phyloP scores from a whole-genome alignment of 2,797 vertebrate species.

The Falco naumanni region DNA sequence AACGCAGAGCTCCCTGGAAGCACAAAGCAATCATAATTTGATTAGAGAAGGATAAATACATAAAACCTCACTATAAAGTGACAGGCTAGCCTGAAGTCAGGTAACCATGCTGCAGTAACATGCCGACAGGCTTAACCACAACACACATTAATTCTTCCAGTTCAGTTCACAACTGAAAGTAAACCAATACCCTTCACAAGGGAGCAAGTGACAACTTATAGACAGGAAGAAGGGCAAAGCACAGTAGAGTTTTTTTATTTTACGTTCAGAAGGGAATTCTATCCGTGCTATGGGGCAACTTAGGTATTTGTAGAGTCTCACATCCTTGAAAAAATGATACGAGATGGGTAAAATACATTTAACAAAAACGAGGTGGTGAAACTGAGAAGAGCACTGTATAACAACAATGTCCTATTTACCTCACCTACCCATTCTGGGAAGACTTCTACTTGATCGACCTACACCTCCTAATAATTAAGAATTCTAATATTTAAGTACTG shows the following conservation, averaged over 20 bases:
- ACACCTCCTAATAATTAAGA: neutral
- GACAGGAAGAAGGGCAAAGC: slow-evolving; percentile 17
- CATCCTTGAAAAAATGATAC: neutral
- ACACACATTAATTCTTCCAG: slow-evolving; percentile 43
- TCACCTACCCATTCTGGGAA: neutral
- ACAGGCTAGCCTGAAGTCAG: slow-evolving; percentile 15
- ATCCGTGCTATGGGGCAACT: no score
- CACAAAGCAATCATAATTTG: neutral
- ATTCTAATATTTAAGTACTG: neutral
- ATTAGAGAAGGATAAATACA: neutral
- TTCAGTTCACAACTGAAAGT: slow-evolving; percentile 61
- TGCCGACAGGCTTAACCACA: neutral
- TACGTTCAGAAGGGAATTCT: neutral
- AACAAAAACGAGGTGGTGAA: neutral
- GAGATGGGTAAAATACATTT: neutral
- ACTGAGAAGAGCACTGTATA: neutral
- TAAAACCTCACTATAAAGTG: neutral
- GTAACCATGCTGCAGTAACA: neutral
- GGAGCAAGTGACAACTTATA: slow-evolving; percentile 24
- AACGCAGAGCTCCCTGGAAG: neutral
- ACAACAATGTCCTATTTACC: neutral
- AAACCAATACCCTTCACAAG: slow-evolving; percentile 28
- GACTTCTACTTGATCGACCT: neutral
- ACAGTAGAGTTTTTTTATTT: neutral
- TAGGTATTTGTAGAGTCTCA: neutral